Evolutionary conservation across 2,797 vertebrate genomes (phyloP), one percentile per base, ranked within the genome.

Genomic region (Sebastes itinus): DNA sequence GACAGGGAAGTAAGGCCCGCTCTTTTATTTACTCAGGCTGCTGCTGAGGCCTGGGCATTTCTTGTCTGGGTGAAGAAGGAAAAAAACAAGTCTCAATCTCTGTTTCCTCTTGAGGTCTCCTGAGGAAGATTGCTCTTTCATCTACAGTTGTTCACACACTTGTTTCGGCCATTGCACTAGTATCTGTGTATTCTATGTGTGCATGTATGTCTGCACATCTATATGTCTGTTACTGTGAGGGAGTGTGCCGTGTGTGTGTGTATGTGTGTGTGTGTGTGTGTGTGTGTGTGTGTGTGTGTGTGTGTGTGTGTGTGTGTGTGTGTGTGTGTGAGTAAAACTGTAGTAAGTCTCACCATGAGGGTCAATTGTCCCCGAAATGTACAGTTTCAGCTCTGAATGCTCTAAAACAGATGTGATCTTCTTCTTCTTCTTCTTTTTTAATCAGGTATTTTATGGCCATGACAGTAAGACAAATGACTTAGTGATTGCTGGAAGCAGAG

Each of bases 11-110:
- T 97, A 97, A 97, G 96, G 97, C 96, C 92, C 89, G 87, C 94
- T 96, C 97, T 98, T 98, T 98, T 99, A 99, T 99, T 99, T 99
- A 98, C 97, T 97, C 97, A 98, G 97, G 98, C 97, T 97, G 97
- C 93, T 93, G 93, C 97, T 95, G 95, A 93, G 97, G 97, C 97
- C 97, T 96, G 97, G 97, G 96, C 96, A 98, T 98, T 96, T 98
- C 97, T 97, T 97, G 97, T 98, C 98, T 98, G 97, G 97, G 95
- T 97, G 97, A 97, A 97, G 96, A 95, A 96, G 91, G 92, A 86
- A 91, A 92, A 94, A 95, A 94, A 93, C 86, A 93, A 92, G 89
- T 89, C 89, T 91, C 88, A 91, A 88, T 92, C 84, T 93, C 78
- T 81, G 79, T 91, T 94, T 93, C 92, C 90, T 94, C 89, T 90